phyloP scores from a whole-genome alignment of 2,888 invertebrate genomes.

The Ypsolopha sequella region DNA sequence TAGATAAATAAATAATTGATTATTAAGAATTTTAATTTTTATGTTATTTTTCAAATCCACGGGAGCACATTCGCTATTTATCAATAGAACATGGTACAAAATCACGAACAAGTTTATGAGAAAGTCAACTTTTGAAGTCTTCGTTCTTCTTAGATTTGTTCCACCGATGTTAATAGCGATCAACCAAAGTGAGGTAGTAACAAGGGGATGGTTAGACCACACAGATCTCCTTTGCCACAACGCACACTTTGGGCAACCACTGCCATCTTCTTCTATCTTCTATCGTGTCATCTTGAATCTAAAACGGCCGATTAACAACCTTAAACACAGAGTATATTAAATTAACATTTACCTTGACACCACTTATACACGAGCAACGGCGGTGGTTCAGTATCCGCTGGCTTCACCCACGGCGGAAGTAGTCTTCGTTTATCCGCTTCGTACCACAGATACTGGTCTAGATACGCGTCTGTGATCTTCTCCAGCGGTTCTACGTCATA shows the following conservation, averaged over 20 bases:
- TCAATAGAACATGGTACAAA: too few relatives aligned
- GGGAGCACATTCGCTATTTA: too few relatives aligned
- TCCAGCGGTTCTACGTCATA: constrained; percentile 99
- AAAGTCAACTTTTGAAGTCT: too few relatives aligned
- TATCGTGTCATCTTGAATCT: background rate
- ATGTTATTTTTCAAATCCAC: too few relatives aligned
- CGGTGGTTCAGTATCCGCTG: constrained; percentile 98
- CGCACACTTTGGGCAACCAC: constrained; percentile 69
- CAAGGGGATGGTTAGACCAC: constrained; percentile 73
- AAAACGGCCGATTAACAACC: background rate
- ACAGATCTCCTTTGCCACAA: constrained; percentile 76
- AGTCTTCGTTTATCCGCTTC: constrained; percentile 98
- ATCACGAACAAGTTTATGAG: too few relatives aligned
- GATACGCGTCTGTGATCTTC: constrained; percentile 99
- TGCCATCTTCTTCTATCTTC: constrained; percentile 11
- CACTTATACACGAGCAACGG: constrained; percentile 95
- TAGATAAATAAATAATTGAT: too few relatives aligned
- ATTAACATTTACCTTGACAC: constrained; percentile 86
- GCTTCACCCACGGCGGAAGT: constrained; percentile 99
- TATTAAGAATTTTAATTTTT: too few relatives aligned
- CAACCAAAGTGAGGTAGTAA: constrained; percentile 77
- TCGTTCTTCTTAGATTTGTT: background rate
- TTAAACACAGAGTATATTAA: background rate
- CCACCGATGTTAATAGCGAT: constrained; percentile 18
- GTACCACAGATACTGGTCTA: constrained; percentile 99